phyloP scores from a whole-genome alignment of 2,888 invertebrate species.

The Antheraea assamensis region DNA sequence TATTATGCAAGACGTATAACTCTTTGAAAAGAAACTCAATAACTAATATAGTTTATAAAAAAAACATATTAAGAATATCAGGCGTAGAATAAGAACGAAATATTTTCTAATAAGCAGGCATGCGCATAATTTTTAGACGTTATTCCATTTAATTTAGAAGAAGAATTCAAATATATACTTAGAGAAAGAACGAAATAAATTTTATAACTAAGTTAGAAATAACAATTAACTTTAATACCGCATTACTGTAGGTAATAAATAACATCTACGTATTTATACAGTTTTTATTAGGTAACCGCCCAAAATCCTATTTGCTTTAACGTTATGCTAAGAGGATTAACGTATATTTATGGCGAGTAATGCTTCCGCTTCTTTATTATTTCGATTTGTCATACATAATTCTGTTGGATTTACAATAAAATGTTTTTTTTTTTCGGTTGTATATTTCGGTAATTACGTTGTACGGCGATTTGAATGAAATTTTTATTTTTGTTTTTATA shows the following conservation, averaged over 20 bases:
- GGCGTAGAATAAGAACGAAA: too few relatives aligned
- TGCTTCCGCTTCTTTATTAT: conserved; percentile 55
- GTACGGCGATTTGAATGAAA: neutral
- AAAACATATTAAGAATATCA: too few relatives aligned
- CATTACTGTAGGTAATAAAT: conserved; percentile 57
- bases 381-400: conserved; percentile 48
- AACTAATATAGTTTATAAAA: too few relatives aligned
- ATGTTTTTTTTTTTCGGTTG: conserved; percentile 1
- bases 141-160: neutral
- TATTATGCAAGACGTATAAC: too few relatives aligned
- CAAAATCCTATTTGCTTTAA: conserved; percentile 63
- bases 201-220: neutral
- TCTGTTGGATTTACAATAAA: conserved; percentile 28
- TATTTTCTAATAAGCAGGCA: too few relatives aligned
- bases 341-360: conserved; percentile 62
- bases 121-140: too few relatives aligned
- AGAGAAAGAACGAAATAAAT: neutral
- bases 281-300: conserved; percentile 40
- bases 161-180: neutral
- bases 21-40: too few relatives aligned
- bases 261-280: conserved; percentile 42
- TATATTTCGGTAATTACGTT: neutral
- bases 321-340: conserved; percentile 73
- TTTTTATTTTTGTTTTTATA: neutral
- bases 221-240: conserved; percentile 35